These are phyloP conservation scores for Dynastes tityus DNA, from an alignment of 2,888 invertebrate species.

Conservation along the genomic window DNA sequence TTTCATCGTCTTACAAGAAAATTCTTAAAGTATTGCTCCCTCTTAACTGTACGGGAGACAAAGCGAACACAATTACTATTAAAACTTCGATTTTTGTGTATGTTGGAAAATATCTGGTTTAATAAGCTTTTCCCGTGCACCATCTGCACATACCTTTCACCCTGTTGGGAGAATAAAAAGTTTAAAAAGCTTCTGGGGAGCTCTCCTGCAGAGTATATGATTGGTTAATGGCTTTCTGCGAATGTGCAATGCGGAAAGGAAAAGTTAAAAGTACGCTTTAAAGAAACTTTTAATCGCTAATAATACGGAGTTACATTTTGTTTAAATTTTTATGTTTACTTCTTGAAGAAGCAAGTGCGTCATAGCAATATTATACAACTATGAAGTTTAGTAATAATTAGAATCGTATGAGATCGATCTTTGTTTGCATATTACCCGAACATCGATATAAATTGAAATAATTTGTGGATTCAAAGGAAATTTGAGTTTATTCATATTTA, in stretches of 20 bases:
- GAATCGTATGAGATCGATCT: too few relatives aligned
- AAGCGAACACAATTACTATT: neutral
- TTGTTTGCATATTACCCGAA: too few relatives aligned
- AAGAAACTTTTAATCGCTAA: neutral
- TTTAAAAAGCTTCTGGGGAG: neutral
- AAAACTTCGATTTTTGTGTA: constrained; percentile 13
- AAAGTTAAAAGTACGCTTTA: constrained; percentile 1
- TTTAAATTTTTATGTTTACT: too few relatives aligned
- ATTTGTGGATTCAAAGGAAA: too few relatives aligned
- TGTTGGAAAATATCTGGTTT: neutral
- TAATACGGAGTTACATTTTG: too few relatives aligned
- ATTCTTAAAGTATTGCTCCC: neutral
- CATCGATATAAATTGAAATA: too few relatives aligned
- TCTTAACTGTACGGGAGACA: neutral
- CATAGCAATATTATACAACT: too few relatives aligned
- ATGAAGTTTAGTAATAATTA: too few relatives aligned
- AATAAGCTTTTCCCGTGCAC: constrained; percentile 25
- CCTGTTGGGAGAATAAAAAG: constrained; percentile 14
- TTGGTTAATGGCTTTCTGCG: constrained; percentile 25
- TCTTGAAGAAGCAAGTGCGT: too few relatives aligned
- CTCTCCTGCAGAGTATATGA: constrained; percentile 15
- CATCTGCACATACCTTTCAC: constrained; percentile 19
- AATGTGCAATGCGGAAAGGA: neutral
- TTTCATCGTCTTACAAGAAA: neutral
- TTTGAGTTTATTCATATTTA: too few relatives aligned